Conservation (phyloP, 2,888 invertebrate species). For the Sicus ferrugineus region DNA sequence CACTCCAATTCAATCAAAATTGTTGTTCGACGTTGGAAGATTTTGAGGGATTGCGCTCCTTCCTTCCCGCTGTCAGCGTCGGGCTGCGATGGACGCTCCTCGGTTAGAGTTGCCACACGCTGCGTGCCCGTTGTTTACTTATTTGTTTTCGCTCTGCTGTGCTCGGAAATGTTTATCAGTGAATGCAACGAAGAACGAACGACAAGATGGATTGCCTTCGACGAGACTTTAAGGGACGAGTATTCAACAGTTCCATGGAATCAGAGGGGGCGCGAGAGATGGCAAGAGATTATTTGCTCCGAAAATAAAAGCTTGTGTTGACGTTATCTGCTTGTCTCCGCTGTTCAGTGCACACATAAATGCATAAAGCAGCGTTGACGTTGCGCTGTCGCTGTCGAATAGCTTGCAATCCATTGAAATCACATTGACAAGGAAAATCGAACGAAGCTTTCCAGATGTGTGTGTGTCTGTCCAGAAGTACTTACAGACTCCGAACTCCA, state of each 20-base stretch:
- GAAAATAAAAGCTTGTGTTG: constrained; percentile 24
- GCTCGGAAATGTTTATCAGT: not conserved
- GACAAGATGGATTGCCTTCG: constrained; percentile 18
- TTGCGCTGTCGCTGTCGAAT: no score
- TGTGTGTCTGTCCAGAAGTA: no score
- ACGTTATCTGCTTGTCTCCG: constrained; percentile 11
- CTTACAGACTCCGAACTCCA: no score
- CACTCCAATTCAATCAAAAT: no score
- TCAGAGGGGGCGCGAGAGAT: not conserved
- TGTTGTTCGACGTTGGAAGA: constrained; percentile 11
- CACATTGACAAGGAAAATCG: no score
- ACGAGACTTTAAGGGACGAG: not conserved
- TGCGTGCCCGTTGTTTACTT: not conserved
- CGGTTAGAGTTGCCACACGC: not conserved
- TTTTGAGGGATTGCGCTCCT: constrained; percentile 9
- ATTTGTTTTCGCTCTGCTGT: constrained; percentile 6
- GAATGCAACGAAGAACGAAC: no score
- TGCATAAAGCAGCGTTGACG: no score
- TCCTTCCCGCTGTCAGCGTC: not conserved
- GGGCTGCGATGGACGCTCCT: not conserved
- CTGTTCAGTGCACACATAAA: no score
- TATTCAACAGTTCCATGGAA: not conserved
- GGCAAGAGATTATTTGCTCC: constrained; percentile 4
- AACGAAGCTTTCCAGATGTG: no score
- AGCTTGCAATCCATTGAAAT: no score